Base-by-base conservation (phyloP, 2,888 invertebrate genomes). In the Eristalinus aeneus region DNA sequence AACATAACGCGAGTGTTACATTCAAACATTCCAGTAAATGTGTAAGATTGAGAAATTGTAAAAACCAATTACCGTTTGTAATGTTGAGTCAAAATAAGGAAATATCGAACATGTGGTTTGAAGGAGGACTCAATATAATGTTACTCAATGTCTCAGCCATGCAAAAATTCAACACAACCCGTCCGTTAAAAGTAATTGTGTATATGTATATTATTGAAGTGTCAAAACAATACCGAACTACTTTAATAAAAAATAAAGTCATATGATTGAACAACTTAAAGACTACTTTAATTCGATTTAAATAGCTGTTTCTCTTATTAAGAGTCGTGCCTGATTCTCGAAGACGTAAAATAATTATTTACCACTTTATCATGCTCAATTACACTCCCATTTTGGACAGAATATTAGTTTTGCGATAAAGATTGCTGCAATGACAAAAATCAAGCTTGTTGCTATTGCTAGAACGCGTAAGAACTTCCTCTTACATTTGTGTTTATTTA, bases 281-380 rank as follows among this genome's bases (percentile, higher is more conserved):
- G 39, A 4, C 12, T 39, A 39, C 2, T 39, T 39, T 1, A 16
- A 16, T n/a, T 22, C 9, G 56, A 23, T 56, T n/a, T 54, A 54
- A 54, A 54, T 22, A 3, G 8, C 6, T 10, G n/a, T 10, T 4
- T 54, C 16, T 22, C 22, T 54, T 54, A 6, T 54, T 10, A 54
- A 1, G 56, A 23, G 11, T 22, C 61, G 9, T 10, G 53, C 27
- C 54, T 16, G 16, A 69, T n/a, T 61, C 22, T 53, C 27, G 36
- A 34, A 54, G 32, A 69, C 54, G 61, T 69, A 4, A 56, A 53
- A 69, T 56, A 61, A n/a, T 53, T 23, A 63, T 34, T 67, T 22
- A 67, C 34, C 31, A 58, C 16, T 75, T 23, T 27, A 56, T 56
- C 56, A 58, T 65, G 60, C 60, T 68, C 46, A 64, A 65, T 78